Base-by-base conservation (phyloP, 2,113 vertebrate genomes). In the Eonycteris spelaea region DNA sequence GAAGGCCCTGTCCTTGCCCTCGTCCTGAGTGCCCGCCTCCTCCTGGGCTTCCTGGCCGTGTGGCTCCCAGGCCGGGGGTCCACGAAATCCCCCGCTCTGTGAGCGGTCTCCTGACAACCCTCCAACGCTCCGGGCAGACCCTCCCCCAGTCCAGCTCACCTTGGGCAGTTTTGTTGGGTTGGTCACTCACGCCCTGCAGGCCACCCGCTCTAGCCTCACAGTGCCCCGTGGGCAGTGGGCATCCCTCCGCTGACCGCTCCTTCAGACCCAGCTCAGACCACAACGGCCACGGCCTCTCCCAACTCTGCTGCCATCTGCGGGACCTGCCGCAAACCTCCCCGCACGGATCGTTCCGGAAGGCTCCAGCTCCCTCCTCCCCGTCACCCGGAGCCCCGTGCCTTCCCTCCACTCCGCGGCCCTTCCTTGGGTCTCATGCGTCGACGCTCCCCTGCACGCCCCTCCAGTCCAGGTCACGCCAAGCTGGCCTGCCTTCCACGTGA, bases 241-340 rank as follows among this genome's bases (percentile, higher is more conserved):
- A 0, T 0, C 16, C 11, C 57, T 38, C 45, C 1, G 38, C 28
- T 6, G 33, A 45, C 40, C 16, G 1, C 7, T 4, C 4, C 19
- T 38, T 43, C 21, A 40, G 30, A 43, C 15, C 2, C 3, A 0
- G 55, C 82, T 94, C 43, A 10, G 19, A 4, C n/a, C 51, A 24
- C 33, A 35, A 0, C 33, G 19, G 40, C 18, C 0, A 1, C 0
- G 9, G 84, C n/a, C 33, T 18, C 28, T 2, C 22, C 2, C 7
- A 21, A 6, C 5, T 12, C 43, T 6, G 13, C 12, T 70, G 8
- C 14, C 21, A 3, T 0, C 67, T 51, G 35, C 13, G 40, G 4
- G 22, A 0, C 11, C 26, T 16, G 15, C 21, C 33, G 7, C 35
- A 48, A 48, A 8, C 11, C n/a, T 61, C 12, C 30, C 73, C 35